A percentile compares a stretch with the other conserved stretches of the same genome.
Conservation (phyloP, 2,888 invertebrate species). For the Gymnosoma rotundatum region DNA sequence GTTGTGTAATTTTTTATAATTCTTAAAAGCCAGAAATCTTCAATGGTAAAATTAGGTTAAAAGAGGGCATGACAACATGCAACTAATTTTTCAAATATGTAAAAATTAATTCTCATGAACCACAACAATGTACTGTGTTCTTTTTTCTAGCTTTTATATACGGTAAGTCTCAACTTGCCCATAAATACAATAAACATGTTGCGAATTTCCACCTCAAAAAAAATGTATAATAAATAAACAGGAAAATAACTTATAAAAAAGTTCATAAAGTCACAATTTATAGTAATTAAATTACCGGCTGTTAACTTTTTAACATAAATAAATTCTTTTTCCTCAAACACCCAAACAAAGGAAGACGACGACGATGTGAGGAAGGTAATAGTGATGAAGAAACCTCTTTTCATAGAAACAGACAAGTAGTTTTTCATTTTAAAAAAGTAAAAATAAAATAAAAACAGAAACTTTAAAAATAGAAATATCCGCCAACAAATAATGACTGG, state of each 20-base stretch:
- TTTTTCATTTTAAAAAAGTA: conserved; percentile 37
- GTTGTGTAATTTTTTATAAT: neutral
- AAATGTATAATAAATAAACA: neutral
- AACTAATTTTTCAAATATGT: conserved; percentile 23
- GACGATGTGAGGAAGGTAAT: neutral
- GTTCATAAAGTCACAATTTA: conserved; percentile 68
- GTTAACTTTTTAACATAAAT: conserved; percentile 69
- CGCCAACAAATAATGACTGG: conserved; percentile 67
- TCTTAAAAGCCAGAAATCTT: neutral
- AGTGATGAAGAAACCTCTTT: conserved; percentile 12
- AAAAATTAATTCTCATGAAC: conserved; percentile 12
- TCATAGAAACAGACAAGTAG: conserved; percentile 16
- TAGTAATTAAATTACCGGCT: conserved; percentile 70
- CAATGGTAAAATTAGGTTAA: neutral
- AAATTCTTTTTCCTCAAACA: conserved; percentile 60
- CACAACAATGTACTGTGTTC: neutral
- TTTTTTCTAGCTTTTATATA: neutral
- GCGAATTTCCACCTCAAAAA: conserved; percentile 18
- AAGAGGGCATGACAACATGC: neutral
- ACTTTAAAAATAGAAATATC: conserved; percentile 49
- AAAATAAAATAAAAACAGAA: neutral
- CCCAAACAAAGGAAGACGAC: conserved; percentile 23
- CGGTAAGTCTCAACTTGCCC: neutral
- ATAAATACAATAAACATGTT: conserved; percentile 14
- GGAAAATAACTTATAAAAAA: conserved; percentile 24